Evolutionary conservation across 2,797 vertebrate genomes (phyloP), one percentile per base, ranked within the genome.

Genomic region (Sebastiscus tertius): DNA sequence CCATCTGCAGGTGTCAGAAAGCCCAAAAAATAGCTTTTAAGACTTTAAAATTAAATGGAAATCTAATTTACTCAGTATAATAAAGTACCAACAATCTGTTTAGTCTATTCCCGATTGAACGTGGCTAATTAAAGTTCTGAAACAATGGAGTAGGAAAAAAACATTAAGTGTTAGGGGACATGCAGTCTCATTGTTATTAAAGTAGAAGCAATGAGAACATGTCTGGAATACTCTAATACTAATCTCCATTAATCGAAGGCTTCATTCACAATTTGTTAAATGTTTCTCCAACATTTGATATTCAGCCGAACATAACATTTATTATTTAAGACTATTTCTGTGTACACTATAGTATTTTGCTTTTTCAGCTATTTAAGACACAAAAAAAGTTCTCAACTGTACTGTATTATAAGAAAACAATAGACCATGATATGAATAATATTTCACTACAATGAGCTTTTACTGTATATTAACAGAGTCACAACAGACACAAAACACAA

Each of bases 81-180:
- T 87, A 75, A 89, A 87, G 72, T 42, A 72, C 61, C 56, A 64
- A 27, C 82, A 83, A 81, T 78, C 64, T 78, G 39, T 80, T 81
- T 75, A 66, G 69, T 76, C 79, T 72, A 80, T 83, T 87, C 83
- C 83, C 75, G 1, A 77, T 29, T 82, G 89, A 88, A 85, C 79
- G 3, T 5, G 0, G 77, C 76, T 75, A 86, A 91, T 92, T 90
- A 83, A 87, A 88, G 86, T 84, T 89, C 58, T 79, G 80, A 87
- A 89, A 90, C 79, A 85, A 80, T 72, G 61, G 22, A 26, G 66
- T 1, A 5, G 27, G 8, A 72, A 73, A 69, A 71, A 75, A 22
- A 60, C 11, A 49, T 75, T 54, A 76, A 82, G 66, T 71, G 78
- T 77, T 81, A 27, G 72, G 86, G 75, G 84, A 67, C 71, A 73